These are phyloP conservation scores for Zygogramma bicolorata DNA, from an alignment of 2,888 invertebrate genomes.

Conservation along the genomic window DNA sequence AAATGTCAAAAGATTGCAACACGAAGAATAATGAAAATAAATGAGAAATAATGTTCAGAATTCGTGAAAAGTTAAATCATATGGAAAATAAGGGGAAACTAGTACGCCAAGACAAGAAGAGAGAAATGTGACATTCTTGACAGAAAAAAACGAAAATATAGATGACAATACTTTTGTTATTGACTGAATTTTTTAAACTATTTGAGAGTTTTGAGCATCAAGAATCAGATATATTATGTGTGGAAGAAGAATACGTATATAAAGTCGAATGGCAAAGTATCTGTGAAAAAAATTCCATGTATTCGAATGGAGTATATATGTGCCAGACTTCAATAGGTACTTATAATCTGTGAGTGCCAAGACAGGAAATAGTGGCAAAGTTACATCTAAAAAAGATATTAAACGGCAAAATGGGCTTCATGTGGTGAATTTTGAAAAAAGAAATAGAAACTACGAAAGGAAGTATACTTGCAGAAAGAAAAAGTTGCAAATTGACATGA, in stretches of 20 bases:
- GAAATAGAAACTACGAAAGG: neutral
- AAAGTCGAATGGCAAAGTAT: constrained; percentile 27
- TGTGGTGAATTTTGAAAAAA: constrained; percentile 12
- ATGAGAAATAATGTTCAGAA: too few species aligned
- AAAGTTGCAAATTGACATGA: constrained; percentile 26
- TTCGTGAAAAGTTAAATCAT: too few species aligned
- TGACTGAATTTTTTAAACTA: neutral
- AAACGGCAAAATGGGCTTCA: constrained; percentile 38
- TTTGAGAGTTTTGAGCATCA: too few species aligned
- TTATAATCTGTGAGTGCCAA: constrained; percentile 53
- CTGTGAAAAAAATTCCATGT: constrained; percentile 25
- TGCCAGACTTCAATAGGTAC: constrained; percentile 52
- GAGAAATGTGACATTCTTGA: too few species aligned
- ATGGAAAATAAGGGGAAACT: too few species aligned
- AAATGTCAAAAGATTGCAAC: neutral
- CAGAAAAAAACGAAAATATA: too few species aligned
- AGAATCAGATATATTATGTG: too few species aligned
- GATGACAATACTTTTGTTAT: constrained; percentile 16
- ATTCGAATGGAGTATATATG: constrained; percentile 43
- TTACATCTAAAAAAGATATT: constrained; percentile 47
- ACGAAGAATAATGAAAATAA: too few species aligned
- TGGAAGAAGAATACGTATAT: constrained; percentile 30
- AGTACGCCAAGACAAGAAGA: too few species aligned
- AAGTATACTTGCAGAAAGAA: constrained; percentile 11
- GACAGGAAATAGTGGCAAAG: too few species aligned